These are phyloP conservation scores for Siderastrea siderea DNA, from an alignment of 92 coral and sea anemone genomes.

Conservation along the genomic window DNA sequence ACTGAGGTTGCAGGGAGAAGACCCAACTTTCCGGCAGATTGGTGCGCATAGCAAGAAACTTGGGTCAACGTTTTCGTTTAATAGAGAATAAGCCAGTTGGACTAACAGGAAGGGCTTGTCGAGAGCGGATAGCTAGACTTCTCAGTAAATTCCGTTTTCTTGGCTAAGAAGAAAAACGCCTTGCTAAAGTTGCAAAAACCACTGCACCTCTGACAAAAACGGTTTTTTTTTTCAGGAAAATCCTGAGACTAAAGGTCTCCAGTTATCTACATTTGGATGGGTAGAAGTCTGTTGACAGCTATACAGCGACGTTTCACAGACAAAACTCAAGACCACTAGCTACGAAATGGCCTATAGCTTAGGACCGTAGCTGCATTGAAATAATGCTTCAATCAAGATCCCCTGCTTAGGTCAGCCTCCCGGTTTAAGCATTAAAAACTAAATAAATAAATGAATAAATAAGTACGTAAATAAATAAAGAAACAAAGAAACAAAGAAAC, in stretches of 20 bases:
- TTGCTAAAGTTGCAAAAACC: too few relatives aligned
- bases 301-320: background rate
- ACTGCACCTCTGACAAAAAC: too few relatives aligned
- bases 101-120: constrained; percentile 21
- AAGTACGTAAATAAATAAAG: too few relatives aligned
- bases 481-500: too few relatives aligned
- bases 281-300: background rate
- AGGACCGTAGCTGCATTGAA: too few relatives aligned
- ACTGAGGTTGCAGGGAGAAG: constrained; percentile 25
- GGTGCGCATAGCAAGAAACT: constrained; percentile 1
- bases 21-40: constrained; percentile 21
- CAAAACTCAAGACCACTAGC: background rate
- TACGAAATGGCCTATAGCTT: background rate
- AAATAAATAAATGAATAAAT: too few relatives aligned
- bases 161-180: too few relatives aligned
- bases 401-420: background rate
- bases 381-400: too few relatives aligned
- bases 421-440: background rate
- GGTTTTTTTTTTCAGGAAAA: too few relatives aligned
- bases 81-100: constrained; percentile 21
- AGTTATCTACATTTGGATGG: background rate
- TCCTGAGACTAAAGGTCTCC: too few relatives aligned
- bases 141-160: background rate
- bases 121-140: constrained; percentile 8
- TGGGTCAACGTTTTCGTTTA: constrained; percentile 3